These are phyloP conservation scores for Gryllus bimaculatus DNA, from an alignment of 1,140 invertebrate species.

Conservation along the genomic window DNA sequence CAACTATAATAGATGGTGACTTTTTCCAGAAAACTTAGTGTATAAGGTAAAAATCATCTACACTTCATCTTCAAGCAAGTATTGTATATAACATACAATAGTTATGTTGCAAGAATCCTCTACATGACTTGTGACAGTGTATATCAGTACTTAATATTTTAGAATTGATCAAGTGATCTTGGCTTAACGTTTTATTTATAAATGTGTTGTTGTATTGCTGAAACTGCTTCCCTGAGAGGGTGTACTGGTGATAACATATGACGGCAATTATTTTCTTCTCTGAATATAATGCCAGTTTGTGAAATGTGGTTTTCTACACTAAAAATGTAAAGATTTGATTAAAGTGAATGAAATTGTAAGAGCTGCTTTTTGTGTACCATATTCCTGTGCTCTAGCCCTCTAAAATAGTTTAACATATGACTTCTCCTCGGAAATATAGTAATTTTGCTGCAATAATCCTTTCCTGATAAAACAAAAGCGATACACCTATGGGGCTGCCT, in stretches of 20 bases:
- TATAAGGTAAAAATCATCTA: not conserved
- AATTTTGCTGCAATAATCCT: no score
- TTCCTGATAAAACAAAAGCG: no score
- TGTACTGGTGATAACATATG: not conserved
- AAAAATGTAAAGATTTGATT: not conserved
- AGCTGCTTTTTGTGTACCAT: not conserved
- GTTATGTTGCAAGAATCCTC: not conserved
- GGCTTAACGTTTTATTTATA: not conserved
- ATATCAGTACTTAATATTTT: not conserved
- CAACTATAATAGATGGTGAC: not conserved
- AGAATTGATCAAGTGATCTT: not conserved
- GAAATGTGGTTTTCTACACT: not conserved
- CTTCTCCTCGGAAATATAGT: no score
- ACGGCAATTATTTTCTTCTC: not conserved
- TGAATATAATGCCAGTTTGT: not conserved
- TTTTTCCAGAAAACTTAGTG: not conserved
- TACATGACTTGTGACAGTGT: not conserved
- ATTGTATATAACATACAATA: not conserved
- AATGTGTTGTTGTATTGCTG: slow-evolving; percentile 4
- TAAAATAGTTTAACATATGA: no score
- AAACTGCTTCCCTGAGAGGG: not conserved
- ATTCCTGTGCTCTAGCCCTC: no score
- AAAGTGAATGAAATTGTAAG: slow-evolving; percentile 1
- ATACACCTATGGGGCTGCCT: no score
- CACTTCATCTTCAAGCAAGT: not conserved